phyloP scores from a whole-genome alignment of 2,888 invertebrate genomes.

The Tholera decimalis region DNA sequence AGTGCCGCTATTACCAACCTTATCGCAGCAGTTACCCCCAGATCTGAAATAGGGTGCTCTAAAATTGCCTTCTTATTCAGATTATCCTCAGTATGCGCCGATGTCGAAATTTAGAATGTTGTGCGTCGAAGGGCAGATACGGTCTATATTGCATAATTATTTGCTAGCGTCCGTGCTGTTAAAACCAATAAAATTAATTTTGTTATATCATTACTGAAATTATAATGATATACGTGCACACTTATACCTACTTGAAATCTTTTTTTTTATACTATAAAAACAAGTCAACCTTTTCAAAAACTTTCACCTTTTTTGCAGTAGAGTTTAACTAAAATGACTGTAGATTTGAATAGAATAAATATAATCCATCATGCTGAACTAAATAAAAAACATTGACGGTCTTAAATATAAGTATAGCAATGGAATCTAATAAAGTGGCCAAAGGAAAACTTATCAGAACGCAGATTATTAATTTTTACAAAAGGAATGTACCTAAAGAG shows the following conservation, averaged over 20 bases:
- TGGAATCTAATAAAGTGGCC: not conserved
- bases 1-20: conserved; percentile 81
- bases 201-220: conserved; percentile 63
- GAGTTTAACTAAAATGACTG: not conserved
- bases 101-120: conserved; percentile 77
- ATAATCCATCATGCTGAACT: not conserved
- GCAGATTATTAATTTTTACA: conserved; percentile 25
- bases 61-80: conserved; percentile 81
- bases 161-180: conserved; percentile 71
- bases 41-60: conserved; percentile 80
- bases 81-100: conserved; percentile 78
- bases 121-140: conserved; percentile 76
- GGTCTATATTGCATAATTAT: conserved; percentile 71
- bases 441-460: conserved; percentile 22
- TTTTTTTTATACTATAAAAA: not conserved
- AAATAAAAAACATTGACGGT: not conserved
- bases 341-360: not conserved
- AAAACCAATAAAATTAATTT: conserved; percentile 81
- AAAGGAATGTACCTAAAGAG: not conserved
- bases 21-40: conserved; percentile 79
- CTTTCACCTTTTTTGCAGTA: not conserved
- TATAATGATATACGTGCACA: conserved; percentile 41
- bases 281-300: conserved; percentile 1
- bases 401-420: not conserved
- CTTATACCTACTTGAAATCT: conserved; percentile 4